phyloP scores from a whole-genome alignment of 2,797 vertebrate species.

The Clarias pachynema region DNA sequence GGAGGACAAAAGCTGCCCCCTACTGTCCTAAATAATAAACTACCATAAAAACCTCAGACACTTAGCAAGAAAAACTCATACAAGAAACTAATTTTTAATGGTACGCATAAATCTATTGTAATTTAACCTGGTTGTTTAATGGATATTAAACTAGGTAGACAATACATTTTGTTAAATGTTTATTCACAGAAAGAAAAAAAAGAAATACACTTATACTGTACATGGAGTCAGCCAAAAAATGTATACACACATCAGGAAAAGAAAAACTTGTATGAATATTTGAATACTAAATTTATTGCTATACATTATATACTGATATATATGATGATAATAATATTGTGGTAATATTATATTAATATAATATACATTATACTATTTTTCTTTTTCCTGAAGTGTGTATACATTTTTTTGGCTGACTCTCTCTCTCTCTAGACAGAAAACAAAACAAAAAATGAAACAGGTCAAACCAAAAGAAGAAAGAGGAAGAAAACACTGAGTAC shows the following conservation, averaged over 20 bases:
- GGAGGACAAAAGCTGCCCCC: conserved; percentile 53
- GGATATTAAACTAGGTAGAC: not conserved
- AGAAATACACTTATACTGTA: not conserved
- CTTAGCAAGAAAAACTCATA: not conserved
- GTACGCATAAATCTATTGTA: too few species aligned
- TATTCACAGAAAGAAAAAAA: not conserved
- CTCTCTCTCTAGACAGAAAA: too few species aligned
- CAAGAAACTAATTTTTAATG: not conserved
- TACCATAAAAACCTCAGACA: not conserved
- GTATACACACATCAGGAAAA: not conserved
- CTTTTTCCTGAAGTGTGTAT: too few species aligned
- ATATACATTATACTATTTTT: too few species aligned
- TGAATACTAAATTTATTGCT: too few species aligned
- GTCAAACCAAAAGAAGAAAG: not conserved
- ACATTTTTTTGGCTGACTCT: too few species aligned
- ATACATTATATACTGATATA: too few species aligned
- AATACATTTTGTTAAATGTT: not conserved
- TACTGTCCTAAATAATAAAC: conserved; percentile 43
- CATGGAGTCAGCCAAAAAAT: too few species aligned
- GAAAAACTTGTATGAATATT: not conserved
- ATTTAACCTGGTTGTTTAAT: not conserved
- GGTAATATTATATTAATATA: too few species aligned
- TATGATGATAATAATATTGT: too few species aligned
- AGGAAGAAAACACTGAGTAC: not conserved
- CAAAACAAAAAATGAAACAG: not conserved